These are phyloP conservation scores for Sebastes kiyomatsui DNA, from an alignment of 2,797 vertebrate genomes.

Conservation along the genomic window DNA sequence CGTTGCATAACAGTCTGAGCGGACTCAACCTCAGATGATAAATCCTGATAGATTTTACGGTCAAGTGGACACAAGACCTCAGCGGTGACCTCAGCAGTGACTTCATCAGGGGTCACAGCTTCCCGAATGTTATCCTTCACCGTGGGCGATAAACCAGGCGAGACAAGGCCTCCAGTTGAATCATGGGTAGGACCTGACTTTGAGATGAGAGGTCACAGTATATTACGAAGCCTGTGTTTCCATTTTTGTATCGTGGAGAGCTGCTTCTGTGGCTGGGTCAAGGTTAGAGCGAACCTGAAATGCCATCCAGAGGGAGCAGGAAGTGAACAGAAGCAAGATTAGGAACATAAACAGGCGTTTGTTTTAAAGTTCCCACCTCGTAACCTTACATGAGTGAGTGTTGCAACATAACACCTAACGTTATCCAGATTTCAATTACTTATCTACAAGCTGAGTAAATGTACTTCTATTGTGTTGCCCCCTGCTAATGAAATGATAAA, in stretches of 20 bases:
- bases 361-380: neutral
- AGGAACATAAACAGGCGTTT: constrained; percentile 23
- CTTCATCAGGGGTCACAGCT: constrained; percentile 18
- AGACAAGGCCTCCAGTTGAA: constrained; percentile 37
- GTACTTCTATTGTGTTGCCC: constrained; percentile 8
- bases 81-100: constrained; percentile 33
- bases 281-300: constrained; percentile 22
- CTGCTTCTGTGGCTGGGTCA: constrained; percentile 5
- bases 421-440: constrained; percentile 23
- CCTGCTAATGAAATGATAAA: constrained; percentile 29
- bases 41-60: constrained; percentile 50
- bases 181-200: constrained; percentile 36
- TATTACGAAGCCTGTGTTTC: constrained; percentile 46
- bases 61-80: constrained; percentile 48
- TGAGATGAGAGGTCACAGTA: constrained; percentile 57
- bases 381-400: constrained; percentile 15
- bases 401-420: constrained; percentile 10
- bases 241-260: constrained; percentile 23
- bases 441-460: constrained; percentile 33
- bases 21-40: constrained; percentile 15
- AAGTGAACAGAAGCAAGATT: constrained; percentile 4
- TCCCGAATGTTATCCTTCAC: constrained; percentile 45
- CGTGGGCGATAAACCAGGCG: constrained; percentile 30
- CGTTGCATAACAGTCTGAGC: constrained; percentile 12
- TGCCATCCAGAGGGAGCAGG: constrained; percentile 14